Evolutionary conservation across 2,113 vertebrate species (phyloP).

Genomic region (Zosterops borbonicus): DNA sequence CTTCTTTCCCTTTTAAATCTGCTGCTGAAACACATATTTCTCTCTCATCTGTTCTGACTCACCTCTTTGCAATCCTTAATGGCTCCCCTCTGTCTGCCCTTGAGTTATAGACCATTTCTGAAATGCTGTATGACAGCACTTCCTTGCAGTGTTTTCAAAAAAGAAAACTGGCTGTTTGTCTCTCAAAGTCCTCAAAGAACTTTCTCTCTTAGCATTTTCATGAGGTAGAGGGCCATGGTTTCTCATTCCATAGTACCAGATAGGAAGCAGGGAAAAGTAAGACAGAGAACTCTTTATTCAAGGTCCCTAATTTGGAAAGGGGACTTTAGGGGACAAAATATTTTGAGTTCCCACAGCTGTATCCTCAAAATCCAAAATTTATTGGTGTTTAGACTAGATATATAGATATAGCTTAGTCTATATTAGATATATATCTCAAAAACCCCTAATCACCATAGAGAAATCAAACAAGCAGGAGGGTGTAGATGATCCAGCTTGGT

Average conservation of each 20-base stretch:
- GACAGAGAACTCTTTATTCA: not conserved
- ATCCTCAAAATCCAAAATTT: not conserved
- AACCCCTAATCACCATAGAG: not conserved
- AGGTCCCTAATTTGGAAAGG: not conserved
- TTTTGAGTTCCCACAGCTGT: not conserved
- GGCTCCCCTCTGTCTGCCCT: constrained; percentile 29
- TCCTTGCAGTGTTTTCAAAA: constrained; percentile 16
- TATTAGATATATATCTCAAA: not conserved
- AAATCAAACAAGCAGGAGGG: not conserved
- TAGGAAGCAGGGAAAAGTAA: not conserved
- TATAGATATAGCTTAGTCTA: no score
- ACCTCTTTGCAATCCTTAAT: constrained; percentile 32
- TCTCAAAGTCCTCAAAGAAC: not conserved
- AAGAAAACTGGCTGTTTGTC: constrained; percentile 34
- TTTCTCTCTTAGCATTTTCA: not conserved
- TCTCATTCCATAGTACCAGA: not conserved
- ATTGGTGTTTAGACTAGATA: not conserved
- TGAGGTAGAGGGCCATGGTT: not conserved
- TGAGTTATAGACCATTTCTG: constrained; percentile 46
- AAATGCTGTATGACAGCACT: constrained; percentile 24
- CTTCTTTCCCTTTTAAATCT: not conserved
- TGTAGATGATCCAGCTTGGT: not conserved
- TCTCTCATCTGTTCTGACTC: constrained; percentile 32
- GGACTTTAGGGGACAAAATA: not conserved
- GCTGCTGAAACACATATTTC: constrained; percentile 20